Evolutionary conservation across 2,888 invertebrate species (phyloP).

Genomic region (Neuroscelio doddi): DNA sequence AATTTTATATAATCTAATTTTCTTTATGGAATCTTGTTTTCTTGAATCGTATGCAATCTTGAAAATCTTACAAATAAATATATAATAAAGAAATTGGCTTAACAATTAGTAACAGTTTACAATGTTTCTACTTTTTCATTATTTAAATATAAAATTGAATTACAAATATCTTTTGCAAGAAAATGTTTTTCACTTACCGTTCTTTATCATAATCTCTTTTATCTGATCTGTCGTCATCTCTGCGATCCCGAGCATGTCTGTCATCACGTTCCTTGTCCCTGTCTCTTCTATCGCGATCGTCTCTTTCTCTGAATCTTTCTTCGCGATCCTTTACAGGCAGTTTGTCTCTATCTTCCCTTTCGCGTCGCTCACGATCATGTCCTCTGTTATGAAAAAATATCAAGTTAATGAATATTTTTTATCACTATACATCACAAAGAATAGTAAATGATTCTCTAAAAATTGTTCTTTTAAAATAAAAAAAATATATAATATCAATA

Average conservation of each 20-base stretch:
- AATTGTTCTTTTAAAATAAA: neutral
- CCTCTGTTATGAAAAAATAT: conserved; percentile 37
- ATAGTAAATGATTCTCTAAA: too few relatives aligned
- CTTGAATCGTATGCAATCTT: too few relatives aligned
- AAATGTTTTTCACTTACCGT: conserved; percentile 58
- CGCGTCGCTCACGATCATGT: conserved; percentile 56
- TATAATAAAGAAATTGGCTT: too few relatives aligned
- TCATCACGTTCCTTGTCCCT: conserved; percentile 68
- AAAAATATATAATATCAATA: conserved; percentile 31
- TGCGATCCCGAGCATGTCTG: conserved; percentile 59
- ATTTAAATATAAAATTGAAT: conserved; percentile 8
- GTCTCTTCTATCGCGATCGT: conserved; percentile 64
- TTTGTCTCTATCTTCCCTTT: conserved; percentile 61
- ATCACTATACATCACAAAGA: too few relatives aligned
- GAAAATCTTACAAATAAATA: too few relatives aligned
- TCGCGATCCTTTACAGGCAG: conserved; percentile 64
- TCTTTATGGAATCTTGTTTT: too few relatives aligned
- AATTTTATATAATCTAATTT: too few relatives aligned
- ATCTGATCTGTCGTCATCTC: conserved; percentile 63
- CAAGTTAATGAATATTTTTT: neutral
- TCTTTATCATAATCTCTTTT: conserved; percentile 67
- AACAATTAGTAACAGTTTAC: too few relatives aligned
- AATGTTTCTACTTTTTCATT: too few relatives aligned
- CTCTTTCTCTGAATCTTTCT: conserved; percentile 63
- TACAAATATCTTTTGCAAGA: too few relatives aligned